phyloP scores from a whole-genome alignment of 2,113 vertebrate genomes.

The Rhinolophus sinicus region DNA sequence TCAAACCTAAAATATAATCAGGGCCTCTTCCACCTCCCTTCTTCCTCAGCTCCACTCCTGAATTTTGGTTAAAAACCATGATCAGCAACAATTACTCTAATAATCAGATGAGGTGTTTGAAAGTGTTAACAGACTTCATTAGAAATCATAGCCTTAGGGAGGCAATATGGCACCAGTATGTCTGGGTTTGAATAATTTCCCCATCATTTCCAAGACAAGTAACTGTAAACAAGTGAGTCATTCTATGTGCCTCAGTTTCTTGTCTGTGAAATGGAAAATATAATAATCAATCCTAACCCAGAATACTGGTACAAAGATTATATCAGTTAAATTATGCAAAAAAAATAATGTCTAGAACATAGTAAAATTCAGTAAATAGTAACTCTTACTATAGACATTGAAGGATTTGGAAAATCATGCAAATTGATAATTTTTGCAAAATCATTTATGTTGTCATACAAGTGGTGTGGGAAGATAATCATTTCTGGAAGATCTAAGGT shows the following conservation, averaged over 20 bases:
- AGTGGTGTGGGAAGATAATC: background rate
- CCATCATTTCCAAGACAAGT: background rate
- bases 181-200: background rate
- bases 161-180: background rate
- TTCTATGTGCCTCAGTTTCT: background rate
- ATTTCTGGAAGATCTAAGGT: background rate
- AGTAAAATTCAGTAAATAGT: background rate
- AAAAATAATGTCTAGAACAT: background rate
- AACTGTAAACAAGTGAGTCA: background rate
- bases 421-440: background rate
- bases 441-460: background rate
- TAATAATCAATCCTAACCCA: background rate
- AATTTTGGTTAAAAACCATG: conserved; percentile 4
- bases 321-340: background rate
- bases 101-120: background rate
- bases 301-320: background rate
- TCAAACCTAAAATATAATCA: conserved; percentile 57
- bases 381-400: background rate
- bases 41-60: background rate
- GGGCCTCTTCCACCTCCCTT: background rate
- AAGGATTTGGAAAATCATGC: background rate
- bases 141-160: background rate
- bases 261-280: background rate
- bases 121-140: background rate
- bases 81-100: background rate